phyloP scores from a whole-genome alignment of 2,888 invertebrate genomes.

The Tyria jacobaeae region DNA sequence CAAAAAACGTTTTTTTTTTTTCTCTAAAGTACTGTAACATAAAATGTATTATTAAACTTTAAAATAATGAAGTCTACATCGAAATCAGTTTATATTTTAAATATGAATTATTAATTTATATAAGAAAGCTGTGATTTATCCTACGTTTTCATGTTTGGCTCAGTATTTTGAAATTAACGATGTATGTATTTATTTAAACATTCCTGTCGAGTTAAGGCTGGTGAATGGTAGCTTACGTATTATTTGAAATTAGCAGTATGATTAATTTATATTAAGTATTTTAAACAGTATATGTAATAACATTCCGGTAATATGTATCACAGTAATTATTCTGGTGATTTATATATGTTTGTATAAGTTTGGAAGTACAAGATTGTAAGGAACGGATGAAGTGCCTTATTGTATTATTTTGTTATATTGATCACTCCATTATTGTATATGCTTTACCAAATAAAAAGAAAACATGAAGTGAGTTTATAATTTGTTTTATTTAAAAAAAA shows the following conservation, averaged over 20 bases:
- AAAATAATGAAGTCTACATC: conserved; percentile 42
- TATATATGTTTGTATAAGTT: conserved; percentile 46
- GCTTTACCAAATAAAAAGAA: conserved; percentile 71
- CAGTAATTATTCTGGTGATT: conserved; percentile 36
- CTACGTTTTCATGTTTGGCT: conserved; percentile 43
- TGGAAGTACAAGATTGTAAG: conserved; percentile 61
- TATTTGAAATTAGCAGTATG: conserved; percentile 37
- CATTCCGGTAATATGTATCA: conserved; percentile 49
- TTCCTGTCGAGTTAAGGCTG: conserved; percentile 62
- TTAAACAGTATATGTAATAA: conserved; percentile 50
- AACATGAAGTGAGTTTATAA: conserved; percentile 49
- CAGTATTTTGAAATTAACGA: conserved; percentile 43
- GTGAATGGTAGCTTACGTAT: conserved; percentile 49
- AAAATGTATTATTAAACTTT: conserved; percentile 29
- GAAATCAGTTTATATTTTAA: conserved; percentile 40
- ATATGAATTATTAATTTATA: conserved; percentile 40
- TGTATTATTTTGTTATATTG: conserved; percentile 51
- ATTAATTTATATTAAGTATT: conserved; percentile 41
- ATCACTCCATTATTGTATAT: conserved; percentile 58
- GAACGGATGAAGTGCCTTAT: conserved; percentile 68
- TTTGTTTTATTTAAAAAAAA: conserved; percentile 17
- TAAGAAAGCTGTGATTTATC: conserved; percentile 46
- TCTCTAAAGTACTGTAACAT: conserved; percentile 30
- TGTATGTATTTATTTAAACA: conserved; percentile 63
- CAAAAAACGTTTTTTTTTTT: conserved; percentile 28